A percentile compares a stretch with the other conserved stretches of the same genome.
Conservation (phyloP, 2,888 invertebrate genomes). For the Eledona agricola region DNA sequence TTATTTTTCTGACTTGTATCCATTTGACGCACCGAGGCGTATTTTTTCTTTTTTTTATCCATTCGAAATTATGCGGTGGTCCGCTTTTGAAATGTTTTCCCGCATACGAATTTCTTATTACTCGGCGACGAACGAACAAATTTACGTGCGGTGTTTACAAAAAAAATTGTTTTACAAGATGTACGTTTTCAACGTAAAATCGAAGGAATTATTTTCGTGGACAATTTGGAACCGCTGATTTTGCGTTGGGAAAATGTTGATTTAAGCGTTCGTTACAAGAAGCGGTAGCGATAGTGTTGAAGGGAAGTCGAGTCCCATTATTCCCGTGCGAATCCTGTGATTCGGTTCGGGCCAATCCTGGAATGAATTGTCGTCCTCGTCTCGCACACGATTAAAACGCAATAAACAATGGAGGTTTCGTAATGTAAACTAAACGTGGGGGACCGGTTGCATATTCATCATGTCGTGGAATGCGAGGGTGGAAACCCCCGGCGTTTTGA, state of each 20-base stretch:
- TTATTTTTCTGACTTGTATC: too few relatives aligned
- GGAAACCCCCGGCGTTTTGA: constrained; percentile 10
- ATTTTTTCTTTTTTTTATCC: too few relatives aligned
- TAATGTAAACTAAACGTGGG: constrained; percentile 23
- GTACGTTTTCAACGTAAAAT: too few relatives aligned
- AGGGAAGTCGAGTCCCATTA: constrained; percentile 23
- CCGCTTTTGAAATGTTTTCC: too few relatives aligned
- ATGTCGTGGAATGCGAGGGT: constrained; percentile 20
- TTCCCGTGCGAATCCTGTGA: constrained; percentile 14
- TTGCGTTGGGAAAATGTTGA: constrained; percentile 22
- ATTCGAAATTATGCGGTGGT: too few relatives aligned
- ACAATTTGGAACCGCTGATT: too few relatives aligned
- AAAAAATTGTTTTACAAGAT: too few relatives aligned
- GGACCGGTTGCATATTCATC: constrained; percentile 33
- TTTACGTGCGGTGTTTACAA: too few relatives aligned
- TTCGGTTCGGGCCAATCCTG: constrained; percentile 10
- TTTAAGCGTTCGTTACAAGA: constrained; percentile 22
- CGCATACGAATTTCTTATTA: too few relatives aligned
- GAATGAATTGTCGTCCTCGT: constrained; percentile 7
- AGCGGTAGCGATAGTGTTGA: constrained; percentile 16
- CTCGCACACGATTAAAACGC: constrained; percentile 21
- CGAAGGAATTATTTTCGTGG: too few relatives aligned
- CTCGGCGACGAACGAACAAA: too few relatives aligned
- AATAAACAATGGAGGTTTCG: constrained; percentile 26
- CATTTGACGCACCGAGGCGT: too few relatives aligned